Conservation (phyloP, 2,888 invertebrate genomes). For the Andrena fulva region DNA sequence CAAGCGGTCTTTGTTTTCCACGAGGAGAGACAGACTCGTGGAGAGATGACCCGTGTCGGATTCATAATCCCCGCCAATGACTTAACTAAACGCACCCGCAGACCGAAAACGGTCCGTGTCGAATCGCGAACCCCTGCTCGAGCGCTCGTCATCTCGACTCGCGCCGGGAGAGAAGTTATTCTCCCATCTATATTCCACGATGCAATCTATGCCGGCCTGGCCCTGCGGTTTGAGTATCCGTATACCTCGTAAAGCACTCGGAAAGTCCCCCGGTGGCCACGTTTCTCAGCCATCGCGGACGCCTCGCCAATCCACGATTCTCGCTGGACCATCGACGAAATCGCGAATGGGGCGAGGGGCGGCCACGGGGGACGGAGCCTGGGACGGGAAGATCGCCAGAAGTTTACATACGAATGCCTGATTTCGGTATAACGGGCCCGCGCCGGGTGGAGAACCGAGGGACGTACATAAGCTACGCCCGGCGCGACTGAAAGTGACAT, state of each 20-base stretch:
- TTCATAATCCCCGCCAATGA: constrained; percentile 80
- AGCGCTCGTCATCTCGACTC: constrained; percentile 41
- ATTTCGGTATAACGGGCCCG: constrained; percentile 71
- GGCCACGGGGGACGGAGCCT: not conserved
- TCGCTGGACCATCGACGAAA: constrained; percentile 58
- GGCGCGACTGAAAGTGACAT: constrained; percentile 74
- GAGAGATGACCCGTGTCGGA: constrained; percentile 74
- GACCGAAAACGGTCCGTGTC: constrained; percentile 77
- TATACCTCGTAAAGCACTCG: constrained; percentile 75
- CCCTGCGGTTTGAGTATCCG: constrained; percentile 58
- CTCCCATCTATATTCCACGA: constrained; percentile 76
- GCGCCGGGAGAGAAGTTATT: constrained; percentile 68
- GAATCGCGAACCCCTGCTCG: constrained; percentile 70
- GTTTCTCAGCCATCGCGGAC: constrained; percentile 57
- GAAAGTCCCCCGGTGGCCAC: constrained; percentile 70
- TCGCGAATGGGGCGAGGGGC: constrained; percentile 40
- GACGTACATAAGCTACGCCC: constrained; percentile 33
- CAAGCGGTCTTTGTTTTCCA: constrained; percentile 42
- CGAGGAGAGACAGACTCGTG: constrained; percentile 9
- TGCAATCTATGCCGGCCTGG: constrained; percentile 69
- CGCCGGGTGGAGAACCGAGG: constrained; percentile 43
- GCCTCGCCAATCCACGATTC: constrained; percentile 41
- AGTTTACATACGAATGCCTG: constrained; percentile 83
- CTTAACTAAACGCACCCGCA: constrained; percentile 78
- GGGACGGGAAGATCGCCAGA: constrained; percentile 61